These are phyloP conservation scores for Hofmannophila pseudospretella DNA, from an alignment of 2,888 invertebrate species.

Conservation along the genomic window DNA sequence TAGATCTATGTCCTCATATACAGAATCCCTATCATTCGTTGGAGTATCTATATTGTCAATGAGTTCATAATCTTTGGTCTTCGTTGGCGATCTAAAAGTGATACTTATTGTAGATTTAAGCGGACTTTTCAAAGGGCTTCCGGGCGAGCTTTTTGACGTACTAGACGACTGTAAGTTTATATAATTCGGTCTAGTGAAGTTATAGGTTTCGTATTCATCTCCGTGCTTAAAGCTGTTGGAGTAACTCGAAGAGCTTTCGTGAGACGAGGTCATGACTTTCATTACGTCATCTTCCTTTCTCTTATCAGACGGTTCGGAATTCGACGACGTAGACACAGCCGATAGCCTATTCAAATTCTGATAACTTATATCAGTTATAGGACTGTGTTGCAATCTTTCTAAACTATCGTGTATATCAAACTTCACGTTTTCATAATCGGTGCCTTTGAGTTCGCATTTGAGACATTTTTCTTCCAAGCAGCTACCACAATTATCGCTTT, in stretches of 20 bases:
- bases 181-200: slow-evolving; percentile 62
- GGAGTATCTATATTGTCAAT: slow-evolving; percentile 53
- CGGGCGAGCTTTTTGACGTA: slow-evolving; percentile 62
- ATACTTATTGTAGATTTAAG: slow-evolving; percentile 85
- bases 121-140: slow-evolving; percentile 72
- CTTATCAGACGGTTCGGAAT: slow-evolving; percentile 46
- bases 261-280: slow-evolving; percentile 66
- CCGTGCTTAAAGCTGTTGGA: slow-evolving; percentile 57
- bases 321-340: slow-evolving; percentile 61
- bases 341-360: slow-evolving; percentile 70
- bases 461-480: slow-evolving; percentile 59
- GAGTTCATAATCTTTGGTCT: slow-evolving; percentile 68
- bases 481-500: slow-evolving; percentile 43
- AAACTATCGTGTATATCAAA: slow-evolving; percentile 41
- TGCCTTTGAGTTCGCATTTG: slow-evolving; percentile 62
- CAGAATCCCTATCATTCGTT: slow-evolving; percentile 68
- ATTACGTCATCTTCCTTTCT: slow-evolving; percentile 37
- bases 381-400: slow-evolving; percentile 39
- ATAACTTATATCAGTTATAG: slow-evolving; percentile 64
- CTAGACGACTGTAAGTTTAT: slow-evolving; percentile 66
- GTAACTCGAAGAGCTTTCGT: slow-evolving; percentile 65
- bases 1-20: slow-evolving; percentile 78
- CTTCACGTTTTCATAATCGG: slow-evolving; percentile 49
- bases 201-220: slow-evolving; percentile 56
- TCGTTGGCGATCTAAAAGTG: slow-evolving; percentile 82